These are phyloP conservation scores for Halichoeres trimaculatus DNA, from an alignment of 2,113 vertebrate species.

Conservation along the genomic window DNA sequence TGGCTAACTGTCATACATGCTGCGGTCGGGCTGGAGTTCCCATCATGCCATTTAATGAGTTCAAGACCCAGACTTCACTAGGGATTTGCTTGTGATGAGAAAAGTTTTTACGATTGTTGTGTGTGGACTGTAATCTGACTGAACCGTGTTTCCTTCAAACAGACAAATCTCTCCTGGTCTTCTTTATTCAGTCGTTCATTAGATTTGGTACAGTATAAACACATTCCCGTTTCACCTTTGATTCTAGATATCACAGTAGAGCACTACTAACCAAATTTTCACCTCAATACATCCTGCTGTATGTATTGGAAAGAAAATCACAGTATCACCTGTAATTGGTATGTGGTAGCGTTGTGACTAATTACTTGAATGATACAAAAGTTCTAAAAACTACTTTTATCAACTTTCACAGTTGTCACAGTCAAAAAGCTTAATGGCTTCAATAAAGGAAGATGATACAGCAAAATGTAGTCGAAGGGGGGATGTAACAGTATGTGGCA, in stretches of 20 bases:
- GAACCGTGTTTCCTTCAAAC: slow-evolving; percentile 80
- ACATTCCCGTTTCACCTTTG: slow-evolving; percentile 43
- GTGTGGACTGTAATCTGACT: slow-evolving; percentile 50
- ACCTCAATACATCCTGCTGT: slow-evolving; percentile 23
- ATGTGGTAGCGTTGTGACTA: slow-evolving; percentile 66
- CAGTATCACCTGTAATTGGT: slow-evolving; percentile 38
- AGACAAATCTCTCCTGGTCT: slow-evolving; percentile 88
- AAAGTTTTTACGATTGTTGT: slow-evolving; percentile 9
- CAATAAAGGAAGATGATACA: background rate
- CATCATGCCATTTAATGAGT: slow-evolving; percentile 49
- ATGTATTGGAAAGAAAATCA: slow-evolving; percentile 17
- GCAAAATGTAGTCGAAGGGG: background rate
- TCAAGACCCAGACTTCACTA: slow-evolving; percentile 28
- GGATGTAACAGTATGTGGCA: too few species aligned
- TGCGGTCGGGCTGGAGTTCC: slow-evolving; percentile 32
- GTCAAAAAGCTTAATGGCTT: slow-evolving; percentile 10
- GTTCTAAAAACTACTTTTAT: slow-evolving; percentile 6
- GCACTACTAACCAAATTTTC: slow-evolving; percentile 68
- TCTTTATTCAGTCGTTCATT: slow-evolving; percentile 88
- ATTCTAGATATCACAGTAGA: slow-evolving; percentile 56
- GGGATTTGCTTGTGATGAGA: background rate
- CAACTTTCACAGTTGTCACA: background rate
- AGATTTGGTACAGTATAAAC: slow-evolving; percentile 88
- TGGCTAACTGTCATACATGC: slow-evolving; percentile 30
- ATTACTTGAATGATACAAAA: background rate